A percentile compares a stretch with the other conserved stretches of the same genome.
Evolutionary conservation across 1,140 invertebrate species (phyloP).

Genomic region (Drosophila quadrilineata): DNA sequence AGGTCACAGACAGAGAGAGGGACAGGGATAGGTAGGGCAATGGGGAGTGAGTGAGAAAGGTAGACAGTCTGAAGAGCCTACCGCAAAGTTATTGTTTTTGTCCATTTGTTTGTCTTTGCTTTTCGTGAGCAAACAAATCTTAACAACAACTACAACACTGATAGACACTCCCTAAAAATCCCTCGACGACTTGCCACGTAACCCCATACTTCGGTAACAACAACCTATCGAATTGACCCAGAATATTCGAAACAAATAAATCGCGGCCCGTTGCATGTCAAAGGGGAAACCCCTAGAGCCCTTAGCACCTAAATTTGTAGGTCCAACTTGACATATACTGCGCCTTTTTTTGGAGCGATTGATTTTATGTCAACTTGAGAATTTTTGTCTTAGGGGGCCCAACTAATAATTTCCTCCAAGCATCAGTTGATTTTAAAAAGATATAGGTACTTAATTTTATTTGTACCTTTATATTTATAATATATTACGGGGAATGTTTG

Average conservation of each 20-base stretch:
- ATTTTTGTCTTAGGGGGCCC: too few relatives aligned
- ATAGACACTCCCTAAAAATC: too few relatives aligned
- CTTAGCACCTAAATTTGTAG: too few relatives aligned
- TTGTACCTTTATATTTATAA: too few relatives aligned
- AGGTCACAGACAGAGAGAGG: too few relatives aligned
- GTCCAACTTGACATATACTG: not conserved
- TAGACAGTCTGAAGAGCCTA: constrained; percentile 64
- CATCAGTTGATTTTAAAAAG: too few relatives aligned
- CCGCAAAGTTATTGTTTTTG: constrained; percentile 60
- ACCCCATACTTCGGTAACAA: constrained; percentile 2
- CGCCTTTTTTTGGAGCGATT: constrained; percentile 29
- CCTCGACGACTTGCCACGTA: constrained; percentile 29
- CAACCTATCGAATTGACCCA: constrained; percentile 54
- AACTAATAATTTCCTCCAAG: too few relatives aligned
- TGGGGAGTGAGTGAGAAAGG: too few relatives aligned
- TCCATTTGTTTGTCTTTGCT: constrained; percentile 29
- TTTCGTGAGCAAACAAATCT: constrained; percentile 40
- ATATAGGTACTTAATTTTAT: too few relatives aligned
- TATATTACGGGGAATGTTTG: too few relatives aligned
- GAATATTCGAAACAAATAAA: constrained; percentile 71
- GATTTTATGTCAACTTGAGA: constrained; percentile 50
- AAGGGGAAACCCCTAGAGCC: not conserved
- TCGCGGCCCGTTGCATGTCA: constrained; percentile 14
- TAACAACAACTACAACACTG: constrained; percentile 25
- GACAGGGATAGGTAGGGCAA: too few relatives aligned